Evolutionary conservation across 2,113 vertebrate species (phyloP).

Genomic region (Furnarius figulus): DNA sequence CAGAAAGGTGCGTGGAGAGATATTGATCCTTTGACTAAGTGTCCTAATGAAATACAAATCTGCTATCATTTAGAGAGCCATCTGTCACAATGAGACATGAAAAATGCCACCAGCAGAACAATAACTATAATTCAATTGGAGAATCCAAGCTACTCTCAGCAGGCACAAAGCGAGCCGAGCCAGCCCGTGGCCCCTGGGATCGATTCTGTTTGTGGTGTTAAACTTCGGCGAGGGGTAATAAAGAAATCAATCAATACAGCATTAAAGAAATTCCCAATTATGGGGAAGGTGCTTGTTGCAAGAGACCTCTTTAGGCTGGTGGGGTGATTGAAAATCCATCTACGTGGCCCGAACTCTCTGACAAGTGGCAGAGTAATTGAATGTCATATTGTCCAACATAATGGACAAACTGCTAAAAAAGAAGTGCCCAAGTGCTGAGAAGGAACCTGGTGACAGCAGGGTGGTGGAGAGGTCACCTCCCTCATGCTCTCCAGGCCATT

Average conservation of each 20-base stretch:
- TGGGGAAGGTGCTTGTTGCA: background rate
- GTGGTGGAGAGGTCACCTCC: background rate
- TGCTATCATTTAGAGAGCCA: constrained; percentile 57
- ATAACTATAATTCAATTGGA: constrained; percentile 42
- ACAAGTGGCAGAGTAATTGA: background rate
- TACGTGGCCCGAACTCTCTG: background rate
- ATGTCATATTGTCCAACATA: background rate
- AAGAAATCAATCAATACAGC: background rate
- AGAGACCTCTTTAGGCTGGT: background rate
- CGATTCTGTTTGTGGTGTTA: background rate
- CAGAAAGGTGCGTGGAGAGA: background rate
- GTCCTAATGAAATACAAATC: constrained; percentile 66
- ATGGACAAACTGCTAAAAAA: background rate
- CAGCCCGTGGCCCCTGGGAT: background rate
- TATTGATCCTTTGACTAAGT: constrained; percentile 56
- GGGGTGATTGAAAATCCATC: background rate
- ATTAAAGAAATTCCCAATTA: constrained; percentile 38
- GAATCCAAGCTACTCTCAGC: constrained; percentile 21
- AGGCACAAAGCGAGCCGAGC: background rate
- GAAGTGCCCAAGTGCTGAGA: background rate
- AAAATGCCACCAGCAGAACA: constrained; percentile 63
- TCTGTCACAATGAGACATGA: constrained; percentile 64
- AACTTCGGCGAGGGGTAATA: background rate
- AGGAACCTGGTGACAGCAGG: background rate
- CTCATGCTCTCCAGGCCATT: background rate